These are phyloP conservation scores for Metopolophium dirhodum DNA, from an alignment of 1,140 invertebrate species.

Conservation along the genomic window DNA sequence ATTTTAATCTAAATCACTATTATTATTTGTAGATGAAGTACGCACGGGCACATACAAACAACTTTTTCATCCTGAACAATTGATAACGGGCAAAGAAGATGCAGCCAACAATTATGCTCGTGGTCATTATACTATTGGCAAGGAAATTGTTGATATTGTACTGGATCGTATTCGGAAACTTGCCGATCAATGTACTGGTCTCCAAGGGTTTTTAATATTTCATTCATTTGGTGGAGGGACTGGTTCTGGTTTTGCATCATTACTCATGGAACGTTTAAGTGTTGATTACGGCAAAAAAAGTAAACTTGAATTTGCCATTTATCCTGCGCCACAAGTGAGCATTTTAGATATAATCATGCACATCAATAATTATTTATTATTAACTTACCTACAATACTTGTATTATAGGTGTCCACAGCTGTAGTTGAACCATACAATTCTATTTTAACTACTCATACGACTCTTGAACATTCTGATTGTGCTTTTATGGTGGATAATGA, in stretches of 20 bases:
- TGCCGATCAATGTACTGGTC: constrained; percentile 84
- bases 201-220: constrained; percentile 89
- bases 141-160: constrained; percentile 83
- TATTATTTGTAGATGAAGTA: constrained; percentile 70
- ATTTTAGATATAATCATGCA: not conserved
- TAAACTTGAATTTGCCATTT: constrained; percentile 88
- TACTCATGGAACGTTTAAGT: constrained; percentile 87
- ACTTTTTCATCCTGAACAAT: constrained; percentile 85
- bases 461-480: constrained; percentile 83
- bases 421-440: constrained; percentile 92
- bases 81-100: constrained; percentile 87
- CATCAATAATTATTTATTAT: not conserved
- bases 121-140: constrained; percentile 91
- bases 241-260: constrained; percentile 85
- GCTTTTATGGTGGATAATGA: constrained; percentile 92
- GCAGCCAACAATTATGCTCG: constrained; percentile 89
- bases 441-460: constrained; percentile 80
- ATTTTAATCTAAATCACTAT: not conserved
- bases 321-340: constrained; percentile 81
- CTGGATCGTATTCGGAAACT: constrained; percentile 80
- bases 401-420: constrained; percentile 76
- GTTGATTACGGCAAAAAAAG: constrained; percentile 90
- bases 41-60: constrained; percentile 83
- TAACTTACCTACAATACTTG: not conserved
- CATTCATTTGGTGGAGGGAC: constrained; percentile 90